Evolutionary conservation across 2,888 invertebrate genomes (phyloP), one percentile per base, ranked within the genome.

Genomic region (Phlogophora meticulosa): DNA sequence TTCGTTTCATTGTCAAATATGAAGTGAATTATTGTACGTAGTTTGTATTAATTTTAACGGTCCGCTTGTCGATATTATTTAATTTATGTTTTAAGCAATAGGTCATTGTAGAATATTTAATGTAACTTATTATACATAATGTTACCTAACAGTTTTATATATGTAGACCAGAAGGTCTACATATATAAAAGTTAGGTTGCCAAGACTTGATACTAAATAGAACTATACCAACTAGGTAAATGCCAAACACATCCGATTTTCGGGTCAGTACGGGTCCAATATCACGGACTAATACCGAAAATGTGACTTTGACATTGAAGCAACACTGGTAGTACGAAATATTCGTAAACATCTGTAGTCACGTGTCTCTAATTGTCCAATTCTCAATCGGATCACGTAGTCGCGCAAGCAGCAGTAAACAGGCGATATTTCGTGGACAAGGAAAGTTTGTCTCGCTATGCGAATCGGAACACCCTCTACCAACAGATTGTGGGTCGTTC

Each of bases 321-420:
- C 63, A 64, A 43, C 67, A 42, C 63, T 68, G 57, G 51, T 56
- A 52, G 15, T 45, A 49, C 52, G 58, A 53, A 81, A 80, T 80
- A 79, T 79, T 80, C 72, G 80, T 69, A 73, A 81, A 79, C 72
- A 74, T 74, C 64, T 72, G 82, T 79, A 86, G 85, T 85, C 87
- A 88, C 86, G 87, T 87, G 84, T 83, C 76, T 76, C 83, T 89
- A 90, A 90, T 88, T 89, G 87, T 79, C 78, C 77, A 63, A 88
- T 91, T 88, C 79, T 72, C 85, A 90, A 88, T 85, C 89, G 68
- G 78, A 78, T 84, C 91, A 91, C 90, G 90, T 91, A 85, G 78
- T 78, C 77, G 76, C 70, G 74, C 81, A 82, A 81, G 80, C 82
- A 86, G 85, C 85, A 82, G 87, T 85, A 87, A 90, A 88, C 88